These are phyloP conservation scores for Knipowitschia caucasica DNA, from an alignment of 2,797 vertebrate genomes.

Conservation along the genomic window DNA sequence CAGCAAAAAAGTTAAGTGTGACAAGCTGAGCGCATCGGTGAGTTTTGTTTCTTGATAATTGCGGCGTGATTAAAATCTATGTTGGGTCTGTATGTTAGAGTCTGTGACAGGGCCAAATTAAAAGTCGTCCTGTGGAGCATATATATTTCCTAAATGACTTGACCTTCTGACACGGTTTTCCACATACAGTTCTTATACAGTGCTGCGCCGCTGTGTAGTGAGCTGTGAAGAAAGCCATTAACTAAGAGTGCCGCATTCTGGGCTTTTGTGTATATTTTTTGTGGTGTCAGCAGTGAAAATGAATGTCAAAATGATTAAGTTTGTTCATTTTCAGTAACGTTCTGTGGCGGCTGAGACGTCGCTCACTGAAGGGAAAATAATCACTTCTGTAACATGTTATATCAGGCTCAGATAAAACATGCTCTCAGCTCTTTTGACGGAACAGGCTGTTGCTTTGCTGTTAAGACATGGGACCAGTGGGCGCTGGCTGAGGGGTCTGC, in stretches of 20 bases:
- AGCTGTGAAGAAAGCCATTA: not conserved
- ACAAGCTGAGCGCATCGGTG: slow-evolving; percentile 2
- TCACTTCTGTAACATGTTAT: not conserved
- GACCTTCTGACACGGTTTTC: not conserved
- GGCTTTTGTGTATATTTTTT: not conserved
- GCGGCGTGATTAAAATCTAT: not conserved
- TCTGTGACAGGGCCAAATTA: not conserved
- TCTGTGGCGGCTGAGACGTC: not conserved
- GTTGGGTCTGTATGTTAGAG: slow-evolving; percentile 5
- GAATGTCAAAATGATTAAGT: not conserved
- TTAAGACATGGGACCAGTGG: no score
- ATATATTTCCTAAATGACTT: slow-evolving; percentile 3
- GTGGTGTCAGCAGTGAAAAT: not conserved
- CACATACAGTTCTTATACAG: not conserved
- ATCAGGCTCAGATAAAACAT: not conserved
- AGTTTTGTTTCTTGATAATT: slow-evolving; percentile 10
- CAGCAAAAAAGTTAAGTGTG: slow-evolving; percentile 10
- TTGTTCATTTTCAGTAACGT: not conserved
- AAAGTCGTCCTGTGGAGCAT: slow-evolving; percentile 1
- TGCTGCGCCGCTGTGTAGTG: not conserved
- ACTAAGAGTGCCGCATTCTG: not conserved
- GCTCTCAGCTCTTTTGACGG: not conserved
- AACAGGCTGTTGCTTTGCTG: no score
- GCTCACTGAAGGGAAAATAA: not conserved
- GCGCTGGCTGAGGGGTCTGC: no score